Base-by-base conservation (phyloP, 2,113 vertebrate species). In the Crotophaga sulcirostris region DNA sequence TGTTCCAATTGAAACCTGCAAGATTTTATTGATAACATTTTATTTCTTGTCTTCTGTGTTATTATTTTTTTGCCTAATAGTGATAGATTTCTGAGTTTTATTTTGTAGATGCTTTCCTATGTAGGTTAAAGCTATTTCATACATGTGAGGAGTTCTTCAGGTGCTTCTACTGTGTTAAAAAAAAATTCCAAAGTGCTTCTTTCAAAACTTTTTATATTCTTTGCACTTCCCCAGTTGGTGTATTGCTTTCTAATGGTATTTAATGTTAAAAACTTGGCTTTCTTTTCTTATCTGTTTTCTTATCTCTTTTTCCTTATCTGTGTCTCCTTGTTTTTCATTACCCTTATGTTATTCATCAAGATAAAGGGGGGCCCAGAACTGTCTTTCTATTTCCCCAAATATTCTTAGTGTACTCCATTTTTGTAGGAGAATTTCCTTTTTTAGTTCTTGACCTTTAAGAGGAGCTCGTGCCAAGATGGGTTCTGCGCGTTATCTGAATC, bases 381-480 rank as follows among this genome's bases (percentile, higher is more conserved):
- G 54, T 85, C 89, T 88, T 84, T 91, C 64, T 66, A 38, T 90
- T 95, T 95, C 93, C 89, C 91, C 38, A 91, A 96, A 91, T 75
- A 80, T 83, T 85, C 55, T 72, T 62, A 56, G 63, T 66, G 47
- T 25, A 62, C 73, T 96, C 62, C 70, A 87, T 94, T 84, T 95
- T 72, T 89, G 67, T 12, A 69, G 38, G 75, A 94, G 87, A 96
- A 96, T 96, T 95, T 96, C 95, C 95, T 96, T 96, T 95, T 96
- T 93, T 77, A 96, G 95, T 90, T 96, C 87, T 90, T 96, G 92
- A 96, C 91, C 91, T 96, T 87, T 95, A 73, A 95, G 70, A 94
- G 11, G 29, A 93, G n/a, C 42, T 77, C 3, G 3, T 85, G 94
- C 95, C 95, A 97, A 96, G 90, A 75, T 68, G 49, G 67, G 60